These are phyloP conservation scores for Sarcophilus harrisii DNA, from an alignment of 2,797 vertebrate species.

Conservation along the genomic window DNA sequence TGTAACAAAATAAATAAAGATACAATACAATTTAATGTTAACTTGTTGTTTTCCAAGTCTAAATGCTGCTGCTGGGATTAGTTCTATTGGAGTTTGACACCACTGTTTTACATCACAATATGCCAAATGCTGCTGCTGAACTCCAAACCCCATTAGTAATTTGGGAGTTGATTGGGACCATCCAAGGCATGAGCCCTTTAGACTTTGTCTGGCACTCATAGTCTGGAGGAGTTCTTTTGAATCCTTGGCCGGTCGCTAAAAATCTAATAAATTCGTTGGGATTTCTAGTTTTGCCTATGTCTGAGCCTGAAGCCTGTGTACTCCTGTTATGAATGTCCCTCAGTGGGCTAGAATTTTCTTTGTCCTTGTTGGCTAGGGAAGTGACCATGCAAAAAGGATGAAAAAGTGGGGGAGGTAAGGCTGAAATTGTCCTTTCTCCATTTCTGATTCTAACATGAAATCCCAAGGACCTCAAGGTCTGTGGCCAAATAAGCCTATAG, in stretches of 20 bases:
- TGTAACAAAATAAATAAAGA: not conserved
- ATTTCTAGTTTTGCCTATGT: not conserved
- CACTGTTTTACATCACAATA: not conserved
- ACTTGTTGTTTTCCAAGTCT: not conserved
- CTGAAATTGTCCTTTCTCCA: not conserved
- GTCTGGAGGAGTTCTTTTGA: not conserved
- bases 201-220: not conserved
- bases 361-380: not conserved
- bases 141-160: not conserved
- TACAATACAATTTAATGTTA: not conserved
- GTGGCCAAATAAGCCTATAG: not conserved
- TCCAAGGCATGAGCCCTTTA: not conserved
- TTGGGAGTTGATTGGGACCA: not conserved
- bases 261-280: not conserved
- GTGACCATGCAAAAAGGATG: not conserved
- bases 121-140: not conserved
- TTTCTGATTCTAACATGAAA: not conserved
- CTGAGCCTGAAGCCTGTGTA: not conserved
- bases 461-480: not conserved
- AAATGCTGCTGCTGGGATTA: not conserved
- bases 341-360: not conserved
- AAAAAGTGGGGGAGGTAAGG: not conserved
- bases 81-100: not conserved
- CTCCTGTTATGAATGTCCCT: not conserved
- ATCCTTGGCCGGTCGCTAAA: not conserved